A percentile compares a stretch with the other conserved stretches of the same genome.
Evolutionary conservation across 2,888 invertebrate genomes (phyloP).

Genomic region (Folsomia candida): DNA sequence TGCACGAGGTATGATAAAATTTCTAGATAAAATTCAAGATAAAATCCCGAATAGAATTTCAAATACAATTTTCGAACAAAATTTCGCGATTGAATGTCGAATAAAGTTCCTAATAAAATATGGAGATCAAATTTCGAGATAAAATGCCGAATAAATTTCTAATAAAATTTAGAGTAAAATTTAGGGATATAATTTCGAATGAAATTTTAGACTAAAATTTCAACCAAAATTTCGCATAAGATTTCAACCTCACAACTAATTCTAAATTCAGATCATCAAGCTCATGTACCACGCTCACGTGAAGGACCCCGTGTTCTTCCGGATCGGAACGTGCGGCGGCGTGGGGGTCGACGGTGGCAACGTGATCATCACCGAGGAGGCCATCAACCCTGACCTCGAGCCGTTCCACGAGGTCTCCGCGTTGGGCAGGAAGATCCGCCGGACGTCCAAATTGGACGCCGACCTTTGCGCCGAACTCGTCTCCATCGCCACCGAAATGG

Average conservation of each 20-base stretch:
- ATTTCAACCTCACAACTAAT: not conserved
- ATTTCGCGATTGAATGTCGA: no score
- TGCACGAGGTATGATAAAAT: constrained; percentile 81
- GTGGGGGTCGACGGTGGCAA: constrained; percentile 89
- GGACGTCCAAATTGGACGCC: constrained; percentile 80
- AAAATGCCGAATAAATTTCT: no score
- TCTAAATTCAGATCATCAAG: constrained; percentile 64
- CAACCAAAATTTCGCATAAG: no score
- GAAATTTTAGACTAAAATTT: no score
- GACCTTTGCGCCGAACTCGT: constrained; percentile 76
- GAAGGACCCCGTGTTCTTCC: constrained; percentile 84
- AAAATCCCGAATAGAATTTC: no score
- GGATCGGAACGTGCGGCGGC: constrained; percentile 92
- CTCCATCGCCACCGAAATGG: constrained; percentile 65
- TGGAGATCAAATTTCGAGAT: no score
- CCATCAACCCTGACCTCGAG: constrained; percentile 80
- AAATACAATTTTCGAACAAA: no score
- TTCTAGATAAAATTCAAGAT: no score
- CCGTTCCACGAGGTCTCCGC: constrained; percentile 80
- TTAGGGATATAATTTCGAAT: no score
- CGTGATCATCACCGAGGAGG: constrained; percentile 88
- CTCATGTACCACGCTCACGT: constrained; percentile 89
- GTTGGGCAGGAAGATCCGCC: constrained; percentile 74
- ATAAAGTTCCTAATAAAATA: not conserved
- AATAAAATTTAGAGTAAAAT: no score